Base-by-base conservation (phyloP, 2,797 vertebrate genomes). In the Nyctibius grandis region DNA sequence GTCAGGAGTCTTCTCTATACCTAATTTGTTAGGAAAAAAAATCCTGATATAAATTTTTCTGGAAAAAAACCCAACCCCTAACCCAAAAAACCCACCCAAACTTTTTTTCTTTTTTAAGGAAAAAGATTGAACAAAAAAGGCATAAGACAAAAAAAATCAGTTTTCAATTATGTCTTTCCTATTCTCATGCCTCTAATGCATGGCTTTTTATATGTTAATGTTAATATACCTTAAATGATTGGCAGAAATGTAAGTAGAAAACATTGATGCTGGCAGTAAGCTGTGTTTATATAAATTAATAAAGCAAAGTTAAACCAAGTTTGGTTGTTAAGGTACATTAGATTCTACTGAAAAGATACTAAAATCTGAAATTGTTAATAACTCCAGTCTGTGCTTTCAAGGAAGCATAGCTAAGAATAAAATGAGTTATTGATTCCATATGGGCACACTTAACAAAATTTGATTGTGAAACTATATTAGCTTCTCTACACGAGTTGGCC, bases 401-500 rank as follows among this genome's bases (percentile, higher is more conserved):
- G 68, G 59, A 64, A 73, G 29, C 11, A n/a, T 33, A 68, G 67
- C 42, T 82, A 34, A 12, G 28, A 50, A 42, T 48, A 26, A 33
- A 54, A 38, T 16, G 42, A 69, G 23, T 65, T 82, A 57, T 13
- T 61, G 57, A 70, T 65, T 82, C 75, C 45, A 47, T 47, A 61
- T 5, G 25, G 88, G 57, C 44, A 19, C 12, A 73, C 85, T 91
- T 88, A 98, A 95, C 94, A 96, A 82, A 75, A 98, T 84, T 63
- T 98, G 97, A 59, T 94, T 91, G 88, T 93, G 70, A 89, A 98
- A 93, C 40, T 97, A 91, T n/a, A 96, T 61, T 70, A 96, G 82
- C 34, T 98, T 97, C 60, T 97, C 92, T 82, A 40, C 96, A 72
- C 97, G 97, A 82, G 93, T 78, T 64, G 86, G 85, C 92, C 96